These are phyloP conservation scores for Meiosimyza platycephala DNA, from an alignment of 2,888 invertebrate genomes.

Conservation along the genomic window DNA sequence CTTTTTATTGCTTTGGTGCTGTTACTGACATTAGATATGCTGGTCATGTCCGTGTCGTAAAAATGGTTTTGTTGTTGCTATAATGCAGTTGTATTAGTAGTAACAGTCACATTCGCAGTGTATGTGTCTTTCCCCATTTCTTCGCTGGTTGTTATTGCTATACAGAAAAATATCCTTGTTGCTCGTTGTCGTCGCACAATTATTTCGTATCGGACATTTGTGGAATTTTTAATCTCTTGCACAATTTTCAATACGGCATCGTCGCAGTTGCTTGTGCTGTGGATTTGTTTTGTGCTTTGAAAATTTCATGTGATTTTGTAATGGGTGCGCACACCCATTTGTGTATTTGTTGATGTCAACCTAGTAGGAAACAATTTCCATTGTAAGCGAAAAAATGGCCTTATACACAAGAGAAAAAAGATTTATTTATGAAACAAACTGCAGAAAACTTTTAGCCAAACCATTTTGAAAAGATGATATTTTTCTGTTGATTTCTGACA, in stretches of 20 bases:
- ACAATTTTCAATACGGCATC: slow-evolving; percentile 15
- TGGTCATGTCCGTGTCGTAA: slow-evolving; percentile 43
- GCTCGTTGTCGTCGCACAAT: slow-evolving; percentile 33
- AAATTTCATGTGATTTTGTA: no score
- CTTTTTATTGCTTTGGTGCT: slow-evolving; percentile 4
- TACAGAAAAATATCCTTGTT: neutral
- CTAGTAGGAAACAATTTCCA: no score
- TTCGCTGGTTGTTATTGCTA: neutral
- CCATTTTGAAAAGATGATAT: no score
- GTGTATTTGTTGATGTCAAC: no score
- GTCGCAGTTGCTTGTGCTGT: no score
- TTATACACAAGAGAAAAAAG: no score
- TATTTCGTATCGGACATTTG: slow-evolving; percentile 42
- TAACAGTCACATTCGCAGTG: neutral
- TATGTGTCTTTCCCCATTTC: neutral
- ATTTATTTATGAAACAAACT: no score
- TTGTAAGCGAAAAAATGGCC: no score
- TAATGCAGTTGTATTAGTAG: neutral
- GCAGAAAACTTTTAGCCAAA: no score
- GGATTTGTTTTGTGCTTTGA: no score
- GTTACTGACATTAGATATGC: slow-evolving; percentile 35
- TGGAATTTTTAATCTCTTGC: slow-evolving; percentile 42
- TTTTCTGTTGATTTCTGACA: no score
- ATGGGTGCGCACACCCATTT: no score
- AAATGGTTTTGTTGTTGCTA: slow-evolving; percentile 34